Evolutionary conservation across 2,888 invertebrate genomes (phyloP), one percentile per base, ranked within the genome.

Genomic region (Epirrhoe alternata): DNA sequence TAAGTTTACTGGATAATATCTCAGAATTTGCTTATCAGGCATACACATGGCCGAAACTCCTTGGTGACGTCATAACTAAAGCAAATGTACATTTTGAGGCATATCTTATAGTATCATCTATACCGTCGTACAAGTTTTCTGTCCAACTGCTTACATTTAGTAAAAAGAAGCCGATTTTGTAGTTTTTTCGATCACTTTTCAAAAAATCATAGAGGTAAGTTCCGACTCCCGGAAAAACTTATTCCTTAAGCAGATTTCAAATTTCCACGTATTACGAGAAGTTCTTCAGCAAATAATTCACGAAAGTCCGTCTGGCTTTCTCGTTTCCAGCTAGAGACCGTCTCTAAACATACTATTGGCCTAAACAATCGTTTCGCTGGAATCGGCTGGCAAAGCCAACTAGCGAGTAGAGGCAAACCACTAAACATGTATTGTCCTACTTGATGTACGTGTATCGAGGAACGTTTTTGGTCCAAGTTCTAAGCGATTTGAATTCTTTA

Each of bases 371-470:
- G 57, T 65, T 68, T 69, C 56, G 64, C 55, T 62, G 58, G 64
- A 67, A 70, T 61, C 67, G 59, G 45, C 51, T 52, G 65, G 60
- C 66, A 55, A 55, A 54, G 56, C 38, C 38, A 64, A 63, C 67
- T 16, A 50, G 66, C 68, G 66, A 68, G 61, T 63, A 47, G 53
- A 70, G 69, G 57, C 63, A 45, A 74, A 69, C 71, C 66, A 73
- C 78, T 74, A 78, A 75, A 75, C 74, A 76, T 72, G 77, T 72
- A 76, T 79, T 77, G 71, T 69, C 72, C 77, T 72, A 77, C 70
- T 76, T 77, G 77, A 71, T 38, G 64, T 61, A 64, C 65, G 54
- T 63, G 69, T 65, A 60, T 58, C n/a, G 64, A 62, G 61, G 52
- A 64, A 67, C 53, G 33, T 24, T 72, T 55, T 14, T 71, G 77